Percentiles rank a stretch among this genome's conserved stretches.
These are phyloP conservation scores for Labeo calbasu DNA, from an alignment of 2,797 vertebrate species.

Conservation along the genomic window DNA sequence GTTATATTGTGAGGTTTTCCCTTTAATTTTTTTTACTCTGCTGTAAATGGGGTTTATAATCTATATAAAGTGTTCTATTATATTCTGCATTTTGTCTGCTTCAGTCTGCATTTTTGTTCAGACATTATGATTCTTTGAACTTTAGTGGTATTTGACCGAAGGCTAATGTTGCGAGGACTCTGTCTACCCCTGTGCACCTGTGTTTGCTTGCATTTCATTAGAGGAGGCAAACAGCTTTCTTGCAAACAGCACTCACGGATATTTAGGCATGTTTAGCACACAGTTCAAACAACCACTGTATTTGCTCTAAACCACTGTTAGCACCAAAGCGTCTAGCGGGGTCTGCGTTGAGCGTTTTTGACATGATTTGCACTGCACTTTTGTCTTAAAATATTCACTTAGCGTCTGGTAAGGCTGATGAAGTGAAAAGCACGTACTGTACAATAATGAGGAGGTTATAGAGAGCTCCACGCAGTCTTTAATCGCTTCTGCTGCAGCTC, in stretches of 20 bases:
- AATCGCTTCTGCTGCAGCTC: constrained; percentile 53
- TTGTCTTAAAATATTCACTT: constrained; percentile 48
- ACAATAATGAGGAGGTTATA: constrained; percentile 54
- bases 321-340: neutral
- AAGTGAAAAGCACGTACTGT: constrained; percentile 49
- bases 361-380: constrained; percentile 16
- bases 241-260: constrained; percentile 27
- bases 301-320: constrained; percentile 13
- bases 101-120: neutral
- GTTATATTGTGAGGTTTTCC: neutral
- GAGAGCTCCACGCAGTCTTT: constrained; percentile 44
- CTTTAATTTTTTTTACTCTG: neutral
- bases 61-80: neutral
- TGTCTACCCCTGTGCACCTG: neutral
- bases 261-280: constrained; percentile 27
- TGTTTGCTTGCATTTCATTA: constrained; percentile 37
- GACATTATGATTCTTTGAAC: neutral
- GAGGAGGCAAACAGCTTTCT: constrained; percentile 20
- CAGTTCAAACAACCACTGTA: constrained; percentile 25
- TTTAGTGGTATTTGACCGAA: neutral
- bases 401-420: constrained; percentile 25
- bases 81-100: neutral
- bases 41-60: neutral
- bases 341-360: constrained; percentile 20
- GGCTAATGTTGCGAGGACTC: constrained; percentile 6